Evolutionary conservation across 2,797 vertebrate species (phyloP), one percentile per base, ranked within the genome.

Genomic region (Channa striata): DNA sequence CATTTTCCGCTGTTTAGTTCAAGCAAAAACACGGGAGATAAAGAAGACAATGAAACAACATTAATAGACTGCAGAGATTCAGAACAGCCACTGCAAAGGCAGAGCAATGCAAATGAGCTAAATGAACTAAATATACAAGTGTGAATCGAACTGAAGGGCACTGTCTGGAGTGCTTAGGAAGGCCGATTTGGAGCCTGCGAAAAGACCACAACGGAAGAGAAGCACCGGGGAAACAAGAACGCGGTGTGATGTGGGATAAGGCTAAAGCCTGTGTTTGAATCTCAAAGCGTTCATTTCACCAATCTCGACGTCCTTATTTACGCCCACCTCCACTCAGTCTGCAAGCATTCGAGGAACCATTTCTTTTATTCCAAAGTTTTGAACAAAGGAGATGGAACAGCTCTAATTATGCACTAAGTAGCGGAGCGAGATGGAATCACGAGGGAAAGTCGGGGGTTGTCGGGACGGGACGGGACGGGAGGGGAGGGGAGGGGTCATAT

Each of bases 371-470:
- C 78, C 75, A 74, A 75, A 87, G 76, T 68, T 16, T 67, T 56
- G 57, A 80, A 68, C 40, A 56, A 70, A 71, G 42, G 47, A 54
- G 37, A 59, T 17, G 6, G 50, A 61, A 2, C 0, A 12, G 67
- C 50, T 60, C 2, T n/a, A 37, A 63, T 77, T 80, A 85, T 86
- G 87, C 84, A 85, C 83, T 84, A 47, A 80, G 51, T 77, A 44
- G 73, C 75, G 42, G 60, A 74, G 66, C 1, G n/a, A 72, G 47
- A 30, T 7, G 49, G 46, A 66, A 62, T 46, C 12, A 12, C 0
- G 4, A n/a, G 16, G 48, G 39, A 5, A 12, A 10, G 16, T 6
- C n/a, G 6, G 20, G 51, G 30, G 25, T 9, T 14, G 58, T 16
- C 52, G 73, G 72, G 67, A 30, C 6, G 25, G 25, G n/a, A n/a